A percentile compares a stretch with the other conserved stretches of the same genome.
Evolutionary conservation across 2,797 vertebrate genomes (phyloP).

Genomic region (Aeoliscus strigatus): DNA sequence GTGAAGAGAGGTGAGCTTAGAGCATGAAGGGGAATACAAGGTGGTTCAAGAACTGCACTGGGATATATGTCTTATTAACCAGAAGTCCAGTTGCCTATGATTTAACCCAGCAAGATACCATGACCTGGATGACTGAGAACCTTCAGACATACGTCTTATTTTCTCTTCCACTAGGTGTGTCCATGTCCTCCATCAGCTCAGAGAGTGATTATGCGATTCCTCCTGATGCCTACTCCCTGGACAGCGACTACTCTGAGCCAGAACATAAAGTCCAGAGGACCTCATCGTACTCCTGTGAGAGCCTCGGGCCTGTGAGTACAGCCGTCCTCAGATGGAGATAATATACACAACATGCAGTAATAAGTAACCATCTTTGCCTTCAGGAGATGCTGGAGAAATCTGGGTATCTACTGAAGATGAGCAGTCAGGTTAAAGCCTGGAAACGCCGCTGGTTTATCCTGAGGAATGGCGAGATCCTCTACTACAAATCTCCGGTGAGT

Average conservation of each 20-base stretch:
- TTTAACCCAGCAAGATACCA: no score
- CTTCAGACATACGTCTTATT: no score
- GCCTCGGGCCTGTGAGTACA: constrained; percentile 74
- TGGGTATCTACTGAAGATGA: constrained; percentile 94
- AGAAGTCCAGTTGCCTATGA: no score
- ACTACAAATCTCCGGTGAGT: constrained; percentile 96
- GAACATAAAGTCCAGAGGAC: constrained; percentile 93
- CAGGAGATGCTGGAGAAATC: constrained; percentile 92
- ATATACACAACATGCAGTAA: no score
- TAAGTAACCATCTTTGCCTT: constrained; percentile 2
- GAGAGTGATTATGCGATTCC: constrained; percentile 96
- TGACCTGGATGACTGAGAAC: no score
- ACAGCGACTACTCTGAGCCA: constrained; percentile 92
- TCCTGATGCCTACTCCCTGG: constrained; percentile 89
- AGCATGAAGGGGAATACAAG: no score
- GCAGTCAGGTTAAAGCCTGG: constrained; percentile 89
- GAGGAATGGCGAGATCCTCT: constrained; percentile 89
- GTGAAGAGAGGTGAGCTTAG: constrained; percentile 83
- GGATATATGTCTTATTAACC: no score
- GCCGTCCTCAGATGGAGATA: neutral
- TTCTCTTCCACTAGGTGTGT: constrained; percentile 83
- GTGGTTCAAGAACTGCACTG: no score
- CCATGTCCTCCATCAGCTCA: constrained; percentile 92
- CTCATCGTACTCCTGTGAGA: constrained; percentile 87
- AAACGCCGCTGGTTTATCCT: constrained; percentile 96